phyloP scores from a whole-genome alignment of 2,888 invertebrate species.

The Drosophila stalkeri region DNA sequence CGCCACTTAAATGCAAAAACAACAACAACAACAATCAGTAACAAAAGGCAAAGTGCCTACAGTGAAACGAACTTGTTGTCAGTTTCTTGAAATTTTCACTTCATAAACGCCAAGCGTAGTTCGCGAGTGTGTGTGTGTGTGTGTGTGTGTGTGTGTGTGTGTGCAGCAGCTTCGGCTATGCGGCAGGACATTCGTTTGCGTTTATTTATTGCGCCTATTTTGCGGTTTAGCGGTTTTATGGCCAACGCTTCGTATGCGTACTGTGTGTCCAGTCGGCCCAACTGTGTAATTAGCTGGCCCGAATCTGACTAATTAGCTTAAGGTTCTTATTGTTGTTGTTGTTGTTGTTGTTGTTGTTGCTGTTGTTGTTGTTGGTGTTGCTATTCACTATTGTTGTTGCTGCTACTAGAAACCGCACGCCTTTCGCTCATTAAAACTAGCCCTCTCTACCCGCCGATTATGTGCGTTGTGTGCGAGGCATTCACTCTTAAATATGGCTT shows the following conservation, averaged over 20 bases:
- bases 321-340: constrained; percentile 31
- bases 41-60: constrained; percentile 14
- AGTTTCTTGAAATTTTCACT: constrained; percentile 63
- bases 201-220: constrained; percentile 75
- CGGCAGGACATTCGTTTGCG: constrained; percentile 49
- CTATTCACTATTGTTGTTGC: background rate
- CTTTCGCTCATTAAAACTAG: constrained; percentile 42
- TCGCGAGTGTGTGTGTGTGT: background rate
- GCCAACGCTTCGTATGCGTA: constrained; percentile 58
- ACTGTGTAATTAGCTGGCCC: constrained; percentile 68
- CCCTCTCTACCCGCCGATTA: constrained; percentile 17
- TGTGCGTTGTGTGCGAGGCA: constrained; percentile 2
- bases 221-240: constrained; percentile 77
- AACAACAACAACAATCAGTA: constrained; percentile 21
- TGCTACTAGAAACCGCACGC: constrained; percentile 39
- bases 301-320: constrained; percentile 74
- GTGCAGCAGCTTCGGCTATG: constrained; percentile 22
- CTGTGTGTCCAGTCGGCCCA: constrained; percentile 9
- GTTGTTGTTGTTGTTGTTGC: background rate
- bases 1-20: constrained; percentile 53
- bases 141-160: constrained; percentile 11
- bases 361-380: constrained; percentile 17
- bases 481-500: constrained; percentile 55
- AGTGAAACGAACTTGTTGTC: constrained; percentile 38
- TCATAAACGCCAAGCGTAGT: constrained; percentile 61